Evolutionary conservation across 2,888 invertebrate species (phyloP).

Genomic region (Lathronympha strigana): DNA sequence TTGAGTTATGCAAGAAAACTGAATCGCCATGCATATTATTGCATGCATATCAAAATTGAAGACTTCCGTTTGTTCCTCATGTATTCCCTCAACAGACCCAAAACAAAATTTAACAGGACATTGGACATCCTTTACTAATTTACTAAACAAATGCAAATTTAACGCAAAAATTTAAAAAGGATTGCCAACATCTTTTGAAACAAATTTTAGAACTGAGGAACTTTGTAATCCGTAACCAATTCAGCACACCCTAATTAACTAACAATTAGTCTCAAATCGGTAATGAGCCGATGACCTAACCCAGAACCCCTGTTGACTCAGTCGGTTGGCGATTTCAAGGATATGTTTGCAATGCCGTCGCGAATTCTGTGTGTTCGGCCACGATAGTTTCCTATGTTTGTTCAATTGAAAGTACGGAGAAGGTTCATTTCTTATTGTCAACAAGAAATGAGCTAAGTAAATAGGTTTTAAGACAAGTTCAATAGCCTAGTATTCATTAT

Average conservation of each 20-base stretch:
- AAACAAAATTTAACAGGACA: no score
- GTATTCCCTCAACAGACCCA: no score
- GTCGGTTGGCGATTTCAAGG: slow-evolving; percentile 20
- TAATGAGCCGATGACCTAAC: slow-evolving; percentile 32
- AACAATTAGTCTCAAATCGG: slow-evolving; percentile 27
- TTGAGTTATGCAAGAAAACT: no score
- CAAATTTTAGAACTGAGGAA: no score
- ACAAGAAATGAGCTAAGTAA: background rate
- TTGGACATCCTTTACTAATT: no score
- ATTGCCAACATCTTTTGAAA: background rate
- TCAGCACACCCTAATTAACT: slow-evolving; percentile 14
- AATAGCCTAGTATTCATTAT: no score
- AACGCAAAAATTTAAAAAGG: background rate
- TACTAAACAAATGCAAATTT: background rate
- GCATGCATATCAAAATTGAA: no score
- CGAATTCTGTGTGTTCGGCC: slow-evolving; percentile 29
- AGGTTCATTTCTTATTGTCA: slow-evolving; percentile 18
- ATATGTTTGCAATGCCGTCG: slow-evolving; percentile 31
- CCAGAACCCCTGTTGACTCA: slow-evolving; percentile 25
- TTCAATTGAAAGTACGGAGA: background rate
- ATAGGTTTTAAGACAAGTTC: background rate
- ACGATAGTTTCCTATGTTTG: slow-evolving; percentile 11
- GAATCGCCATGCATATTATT: no score
- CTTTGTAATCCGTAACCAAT: no score
- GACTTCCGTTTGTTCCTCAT: no score